A percentile compares a stretch with the other conserved stretches of the same genome.
These are phyloP conservation scores for Sebastes itinus DNA, from an alignment of 2,797 vertebrate genomes.

Conservation along the genomic window DNA sequence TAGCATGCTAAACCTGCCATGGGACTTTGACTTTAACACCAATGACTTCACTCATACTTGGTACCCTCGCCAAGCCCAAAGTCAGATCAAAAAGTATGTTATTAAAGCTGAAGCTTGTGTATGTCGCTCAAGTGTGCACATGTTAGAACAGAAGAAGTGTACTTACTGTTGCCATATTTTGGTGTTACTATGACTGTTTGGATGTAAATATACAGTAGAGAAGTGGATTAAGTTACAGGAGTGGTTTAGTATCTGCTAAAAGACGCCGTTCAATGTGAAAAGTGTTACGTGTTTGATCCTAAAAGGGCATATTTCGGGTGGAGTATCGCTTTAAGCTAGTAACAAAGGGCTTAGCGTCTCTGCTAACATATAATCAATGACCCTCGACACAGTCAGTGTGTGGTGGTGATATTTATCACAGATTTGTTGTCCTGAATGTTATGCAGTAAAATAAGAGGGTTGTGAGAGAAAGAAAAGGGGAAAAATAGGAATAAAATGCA, in stretches of 20 bases:
- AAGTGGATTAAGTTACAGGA: slow-evolving; percentile 1
- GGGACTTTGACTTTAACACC: slow-evolving; percentile 31
- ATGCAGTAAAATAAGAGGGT: neutral
- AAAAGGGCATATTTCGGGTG: neutral
- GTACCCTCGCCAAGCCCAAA: neutral
- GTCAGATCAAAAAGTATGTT: neutral
- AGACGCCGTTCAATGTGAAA: neutral
- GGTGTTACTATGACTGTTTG: neutral
- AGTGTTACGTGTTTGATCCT: neutral
- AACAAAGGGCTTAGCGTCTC: slow-evolving; percentile 12
- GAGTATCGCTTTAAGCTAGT: neutral
- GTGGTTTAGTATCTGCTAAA: slow-evolving; percentile 5
- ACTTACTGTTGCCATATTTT: neutral
- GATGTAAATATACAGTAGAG: neutral
- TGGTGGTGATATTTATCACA: neutral
- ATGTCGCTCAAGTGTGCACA: neutral
- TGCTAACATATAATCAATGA: slow-evolving; percentile 17
- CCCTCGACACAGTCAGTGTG: neutral
- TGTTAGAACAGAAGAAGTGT: neutral
- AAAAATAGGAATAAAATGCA: neutral
- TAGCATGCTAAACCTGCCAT: neutral
- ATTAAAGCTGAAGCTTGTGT: neutral
- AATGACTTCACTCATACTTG: neutral
- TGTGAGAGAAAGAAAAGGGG: neutral
- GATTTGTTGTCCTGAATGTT: neutral